Evolutionary conservation across 1,140 invertebrate genomes (phyloP).

Genomic region (Aphelinus atriplicis): DNA sequence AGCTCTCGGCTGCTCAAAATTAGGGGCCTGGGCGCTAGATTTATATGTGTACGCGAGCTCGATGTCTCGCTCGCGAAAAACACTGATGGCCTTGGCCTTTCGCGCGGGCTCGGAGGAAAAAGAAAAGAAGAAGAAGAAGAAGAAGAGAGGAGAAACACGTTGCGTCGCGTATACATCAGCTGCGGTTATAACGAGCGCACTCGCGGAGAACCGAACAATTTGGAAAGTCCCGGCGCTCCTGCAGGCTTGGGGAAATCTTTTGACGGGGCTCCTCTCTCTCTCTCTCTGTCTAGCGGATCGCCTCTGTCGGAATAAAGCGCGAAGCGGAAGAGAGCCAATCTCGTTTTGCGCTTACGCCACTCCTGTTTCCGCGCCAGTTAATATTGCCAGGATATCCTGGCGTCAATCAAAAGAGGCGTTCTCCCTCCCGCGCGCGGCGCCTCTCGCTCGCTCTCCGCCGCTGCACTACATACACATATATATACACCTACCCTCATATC

Average conservation of each 20-base stretch:
- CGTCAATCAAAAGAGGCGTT: slow-evolving; percentile 27
- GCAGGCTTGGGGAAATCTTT: slow-evolving; percentile 27
- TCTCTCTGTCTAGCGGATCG: neutral
- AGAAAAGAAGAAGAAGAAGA: neutral
- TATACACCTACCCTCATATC: slow-evolving; percentile 2
- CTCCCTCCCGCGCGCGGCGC: neutral
- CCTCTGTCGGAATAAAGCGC: slow-evolving; percentile 28
- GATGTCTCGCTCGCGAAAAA: too few species aligned
- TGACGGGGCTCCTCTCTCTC: slow-evolving; percentile 25
- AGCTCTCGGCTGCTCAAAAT: neutral
- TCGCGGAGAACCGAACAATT: slow-evolving; percentile 28
- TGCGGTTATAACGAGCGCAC: slow-evolving; percentile 20
- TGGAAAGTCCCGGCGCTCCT: slow-evolving; percentile 1
- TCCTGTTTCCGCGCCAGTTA: slow-evolving; percentile 39
- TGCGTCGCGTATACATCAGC: too few species aligned
- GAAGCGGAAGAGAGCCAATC: slow-evolving; percentile 38
- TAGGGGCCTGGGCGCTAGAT: too few species aligned
- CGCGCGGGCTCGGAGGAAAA: neutral
- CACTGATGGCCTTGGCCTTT: too few species aligned
- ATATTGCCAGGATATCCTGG: slow-evolving; percentile 41
- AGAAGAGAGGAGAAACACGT: neutral
- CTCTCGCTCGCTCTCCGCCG: slow-evolving; percentile 28
- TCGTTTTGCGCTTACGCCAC: slow-evolving; percentile 36
- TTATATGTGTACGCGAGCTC: too few species aligned
- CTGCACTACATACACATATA: neutral